Evolutionary conservation across 2,888 invertebrate genomes (phyloP), one percentile per base, ranked within the genome.

Genomic region (Drosophila meridionalis): DNA sequence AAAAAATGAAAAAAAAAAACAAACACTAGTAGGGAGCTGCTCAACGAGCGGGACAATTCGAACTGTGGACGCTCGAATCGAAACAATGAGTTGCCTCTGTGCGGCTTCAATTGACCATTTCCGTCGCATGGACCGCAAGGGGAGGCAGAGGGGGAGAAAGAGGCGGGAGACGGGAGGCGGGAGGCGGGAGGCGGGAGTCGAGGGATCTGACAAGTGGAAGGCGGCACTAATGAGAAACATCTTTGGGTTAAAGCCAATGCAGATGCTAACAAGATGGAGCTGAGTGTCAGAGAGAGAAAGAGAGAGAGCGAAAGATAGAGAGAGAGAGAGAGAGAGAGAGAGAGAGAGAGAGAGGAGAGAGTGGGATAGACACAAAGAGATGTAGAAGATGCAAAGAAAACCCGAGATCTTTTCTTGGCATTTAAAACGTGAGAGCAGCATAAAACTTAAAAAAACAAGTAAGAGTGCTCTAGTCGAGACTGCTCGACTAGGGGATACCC

Each of bases 81-180:
- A 61, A 67, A 78, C 73, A 79, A 73, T 77, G 79, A 73, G 45
- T 62, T 50, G 65, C 43, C 65, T 77, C 70, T 79, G 73, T 73
- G 60, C 66, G 72, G 63, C 58, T 79, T 79, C 81, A 79, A 79
- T 79, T 79, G 78, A 79, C 53, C 78, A 70, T 73, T 73, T 79
- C 79, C 79, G 79, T 55, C 8, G n/a, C 2, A 14, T 8, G 9
- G 8, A 9, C 9, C 9, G 30, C 26, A 20, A 7, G 38, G 28
- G 11, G 38, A 20, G 34, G 12, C 9, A 42, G 28, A 11, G 20
- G 26, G 45, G n/a, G n/a, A 6, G n/a, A 9, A 4, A 42, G 42
- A 26, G 28, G 14, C 2, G 14, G 28, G 12, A 28, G n/a, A 20
- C 47, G 9, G 20, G 48, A 34, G 8, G n/a, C 14, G 42, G 26